Percentiles rank a stretch among this genome's conserved stretches.
These are phyloP conservation scores for Oostethus manadensis DNA, from an alignment of 2,113 vertebrate species.

Conservation along the genomic window DNA sequence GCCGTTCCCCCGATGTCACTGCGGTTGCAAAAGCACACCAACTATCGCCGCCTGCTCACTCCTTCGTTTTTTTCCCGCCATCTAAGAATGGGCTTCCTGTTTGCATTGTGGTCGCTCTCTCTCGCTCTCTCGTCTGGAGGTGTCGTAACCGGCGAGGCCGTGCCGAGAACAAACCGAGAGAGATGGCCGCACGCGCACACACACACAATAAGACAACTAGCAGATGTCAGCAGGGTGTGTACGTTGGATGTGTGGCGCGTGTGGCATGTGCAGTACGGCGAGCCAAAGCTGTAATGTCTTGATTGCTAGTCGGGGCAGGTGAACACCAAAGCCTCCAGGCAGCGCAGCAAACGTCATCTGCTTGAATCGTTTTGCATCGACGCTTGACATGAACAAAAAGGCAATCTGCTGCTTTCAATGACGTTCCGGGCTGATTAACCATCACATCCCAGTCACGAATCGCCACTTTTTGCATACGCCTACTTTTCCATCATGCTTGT, in stretches of 20 bases:
- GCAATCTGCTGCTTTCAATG: too few relatives aligned
- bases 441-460: too few relatives aligned
- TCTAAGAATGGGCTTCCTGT: slow-evolving; percentile 75
- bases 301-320: slow-evolving; percentile 18
- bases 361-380: background rate
- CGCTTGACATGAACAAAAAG: too few relatives aligned
- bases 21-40: slow-evolving; percentile 64
- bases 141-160: slow-evolving; percentile 59
- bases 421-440: too few relatives aligned
- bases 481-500: too few relatives aligned
- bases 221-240: slow-evolving; percentile 47
- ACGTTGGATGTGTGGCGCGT: slow-evolving; percentile 56
- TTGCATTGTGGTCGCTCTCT: slow-evolving; percentile 63
- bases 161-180: slow-evolving; percentile 65
- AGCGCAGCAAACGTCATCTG: slow-evolving; percentile 6
- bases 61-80: slow-evolving; percentile 36
- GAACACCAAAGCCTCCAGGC: slow-evolving; percentile 13
- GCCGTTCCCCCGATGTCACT: slow-evolving; percentile 65
- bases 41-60: slow-evolving; percentile 31
- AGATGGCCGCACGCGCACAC: slow-evolving; percentile 42
- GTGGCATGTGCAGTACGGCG: slow-evolving; percentile 44
- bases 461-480: too few relatives aligned
- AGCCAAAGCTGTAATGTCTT: slow-evolving; percentile 59
- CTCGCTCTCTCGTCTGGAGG: slow-evolving; percentile 36
- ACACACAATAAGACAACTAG: slow-evolving; percentile 28